Evolutionary conservation across 2,113 vertebrate species (phyloP).

Genomic region (Pagrus major): DNA sequence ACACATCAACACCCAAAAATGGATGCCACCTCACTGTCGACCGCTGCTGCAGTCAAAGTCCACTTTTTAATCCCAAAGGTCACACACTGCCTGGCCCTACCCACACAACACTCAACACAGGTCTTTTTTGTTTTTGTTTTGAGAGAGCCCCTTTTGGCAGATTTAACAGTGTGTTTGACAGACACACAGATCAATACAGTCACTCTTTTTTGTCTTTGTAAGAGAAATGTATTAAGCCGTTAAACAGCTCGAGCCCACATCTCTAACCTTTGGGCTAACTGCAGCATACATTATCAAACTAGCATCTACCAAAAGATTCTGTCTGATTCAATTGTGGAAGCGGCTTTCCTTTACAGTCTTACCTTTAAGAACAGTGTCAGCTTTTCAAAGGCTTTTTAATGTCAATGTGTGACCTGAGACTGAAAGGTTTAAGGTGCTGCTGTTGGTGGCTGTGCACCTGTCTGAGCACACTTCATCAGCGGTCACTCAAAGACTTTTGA

Average conservation of each 20-base stretch:
- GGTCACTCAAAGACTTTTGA: slow-evolving; percentile 9
- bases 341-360: not conserved
- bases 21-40: no score
- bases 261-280: not conserved
- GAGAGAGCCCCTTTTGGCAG: no score
- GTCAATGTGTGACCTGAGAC: not conserved
- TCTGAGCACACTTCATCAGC: not conserved
- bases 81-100: no score
- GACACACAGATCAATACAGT: not conserved
- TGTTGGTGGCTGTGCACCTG: not conserved
- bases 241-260: not conserved
- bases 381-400: not conserved
- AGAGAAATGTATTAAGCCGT: not conserved
- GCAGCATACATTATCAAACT: not conserved
- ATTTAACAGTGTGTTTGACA: no score
- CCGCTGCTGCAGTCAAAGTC: no score
- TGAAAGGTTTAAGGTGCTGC: not conserved
- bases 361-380: not conserved
- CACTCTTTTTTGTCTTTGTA: not conserved
- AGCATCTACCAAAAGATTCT: not conserved
- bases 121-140: no score
- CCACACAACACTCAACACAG: no score
- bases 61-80: no score
- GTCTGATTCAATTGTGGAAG: not conserved
- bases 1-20: no score